Evolutionary conservation across 2,113 vertebrate species (phyloP), one percentile per base, ranked within the genome.

Genomic region (Argyrosomus japonicus): DNA sequence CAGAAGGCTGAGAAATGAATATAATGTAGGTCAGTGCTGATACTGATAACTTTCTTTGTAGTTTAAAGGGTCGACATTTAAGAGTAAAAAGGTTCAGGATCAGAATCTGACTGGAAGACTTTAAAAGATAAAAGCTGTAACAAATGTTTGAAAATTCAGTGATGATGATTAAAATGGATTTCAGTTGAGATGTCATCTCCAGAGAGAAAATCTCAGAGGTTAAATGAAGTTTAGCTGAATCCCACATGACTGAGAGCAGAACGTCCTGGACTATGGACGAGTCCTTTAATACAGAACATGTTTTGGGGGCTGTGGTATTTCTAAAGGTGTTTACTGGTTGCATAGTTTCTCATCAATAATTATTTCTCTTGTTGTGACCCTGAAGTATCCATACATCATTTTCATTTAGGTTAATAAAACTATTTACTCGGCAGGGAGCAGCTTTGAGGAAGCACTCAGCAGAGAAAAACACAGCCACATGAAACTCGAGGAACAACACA

Each of bases 31-130:
- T 61, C 71, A 29, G 18, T 47, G 63, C 32, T 54, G 13, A 53
- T 9, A 62, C 17, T 51, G 54, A 82, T 82, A 54, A 36, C 64
- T 61, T 18, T 21, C 60, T 25, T 23, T 54, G 2, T 11, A 4
- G 54, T 54, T 81, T 27, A 18, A 69, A 69, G 57, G 56, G 13
- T 47, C 23, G 19, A 69, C 56, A 75, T 63, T 76, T 36, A 61
- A 36, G 23, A 69, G 47, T 8, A 6, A 80, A 64, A 63, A 25
- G 48, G 32, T 18, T 54, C 60, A 56, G 9, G 8, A 25, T 64
- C 73, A 50, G 19, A n/a, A n/a, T 61, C 27, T n/a, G 40, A 61
- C 54, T 36, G 27, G 2, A 15, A 27, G 25, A 58, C 25, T 27
- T 58, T 23, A 12, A 61, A 32, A n/a, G 45, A 50, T 15, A 13